Evolutionary conservation across 2,113 vertebrate species (phyloP).

Genomic region (Paratilapia polleni): DNA sequence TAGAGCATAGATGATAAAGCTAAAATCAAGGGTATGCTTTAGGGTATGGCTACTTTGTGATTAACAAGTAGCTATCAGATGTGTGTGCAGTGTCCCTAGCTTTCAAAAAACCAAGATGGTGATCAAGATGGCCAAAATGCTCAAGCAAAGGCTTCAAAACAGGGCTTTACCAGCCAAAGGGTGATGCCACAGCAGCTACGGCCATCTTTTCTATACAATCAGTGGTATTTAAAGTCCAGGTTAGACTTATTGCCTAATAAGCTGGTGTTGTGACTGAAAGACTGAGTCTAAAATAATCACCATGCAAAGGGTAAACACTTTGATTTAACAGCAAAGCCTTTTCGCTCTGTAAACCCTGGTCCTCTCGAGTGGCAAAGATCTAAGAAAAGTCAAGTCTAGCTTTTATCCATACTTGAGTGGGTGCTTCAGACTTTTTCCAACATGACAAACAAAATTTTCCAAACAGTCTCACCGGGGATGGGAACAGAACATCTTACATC

Average conservation of each 20-base stretch:
- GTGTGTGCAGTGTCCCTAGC: too few relatives aligned
- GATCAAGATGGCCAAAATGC: neutral
- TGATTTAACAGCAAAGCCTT: neutral
- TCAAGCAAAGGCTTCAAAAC: neutral
- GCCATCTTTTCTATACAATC: neutral
- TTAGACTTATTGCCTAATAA: neutral
- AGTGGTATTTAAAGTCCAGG: neutral
- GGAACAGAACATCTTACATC: neutral
- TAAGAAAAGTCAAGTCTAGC: neutral
- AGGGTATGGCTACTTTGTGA: too few relatives aligned
- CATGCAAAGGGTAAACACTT: neutral
- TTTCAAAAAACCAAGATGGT: too few relatives aligned
- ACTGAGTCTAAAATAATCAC: neutral
- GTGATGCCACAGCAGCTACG: neutral
- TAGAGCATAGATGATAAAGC: too few relatives aligned
- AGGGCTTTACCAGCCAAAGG: too few relatives aligned
- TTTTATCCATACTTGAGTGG: neutral
- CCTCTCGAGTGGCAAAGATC: neutral
- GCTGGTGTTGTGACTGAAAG: too few relatives aligned
- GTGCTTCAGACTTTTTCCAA: neutral
- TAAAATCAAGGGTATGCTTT: too few relatives aligned
- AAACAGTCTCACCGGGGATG: neutral
- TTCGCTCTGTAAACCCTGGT: neutral
- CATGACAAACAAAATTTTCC: neutral
- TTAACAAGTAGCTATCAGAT: too few relatives aligned